Conservation (phyloP, 2,113 vertebrate species). For the Cyphomyrus plagiostoma region DNA sequence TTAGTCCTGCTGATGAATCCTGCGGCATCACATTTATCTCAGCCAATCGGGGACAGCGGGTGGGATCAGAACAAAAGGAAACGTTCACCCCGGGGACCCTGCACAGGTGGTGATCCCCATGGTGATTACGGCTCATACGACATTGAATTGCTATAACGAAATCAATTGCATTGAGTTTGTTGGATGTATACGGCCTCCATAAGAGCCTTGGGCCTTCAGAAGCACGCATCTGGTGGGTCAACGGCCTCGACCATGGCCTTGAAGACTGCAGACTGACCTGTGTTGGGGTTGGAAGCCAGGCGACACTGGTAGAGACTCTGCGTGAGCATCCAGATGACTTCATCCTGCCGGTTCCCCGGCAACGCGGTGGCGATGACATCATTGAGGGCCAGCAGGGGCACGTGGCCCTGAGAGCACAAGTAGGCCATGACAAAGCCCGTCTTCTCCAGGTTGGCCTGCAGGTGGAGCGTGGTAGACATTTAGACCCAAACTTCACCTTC, state of each 20-base stretch:
- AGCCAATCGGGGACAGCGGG: not conserved
- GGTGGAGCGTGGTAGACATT: not conserved
- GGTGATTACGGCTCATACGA: not conserved
- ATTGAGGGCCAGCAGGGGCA: constrained; percentile 70
- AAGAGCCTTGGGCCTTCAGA: not conserved
- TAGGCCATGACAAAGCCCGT: constrained; percentile 66
- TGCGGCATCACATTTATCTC: not conserved
- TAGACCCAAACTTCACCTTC: not conserved
- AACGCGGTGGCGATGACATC: constrained; percentile 61
- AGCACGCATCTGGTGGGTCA: not conserved
- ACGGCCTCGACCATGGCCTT: not conserved
- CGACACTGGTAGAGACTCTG: constrained; percentile 79
- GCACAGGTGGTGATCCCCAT: no score
- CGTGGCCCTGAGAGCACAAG: constrained; percentile 76
- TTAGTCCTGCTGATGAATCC: not conserved
- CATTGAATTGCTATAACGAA: not conserved
- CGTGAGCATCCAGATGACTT: constrained; percentile 73
- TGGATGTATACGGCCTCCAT: not conserved
- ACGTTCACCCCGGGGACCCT: not conserved
- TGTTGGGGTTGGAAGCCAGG: constrained; percentile 67
- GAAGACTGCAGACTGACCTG: constrained; percentile 56
- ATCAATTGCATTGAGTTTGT: not conserved
- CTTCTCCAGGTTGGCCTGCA: constrained; percentile 76
- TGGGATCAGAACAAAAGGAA: not conserved
- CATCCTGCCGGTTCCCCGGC: constrained; percentile 47